A percentile compares a stretch with the other conserved stretches of the same genome.
phyloP scores from a whole-genome alignment of 2,888 invertebrate genomes.

The Conistra vaccinii region DNA sequence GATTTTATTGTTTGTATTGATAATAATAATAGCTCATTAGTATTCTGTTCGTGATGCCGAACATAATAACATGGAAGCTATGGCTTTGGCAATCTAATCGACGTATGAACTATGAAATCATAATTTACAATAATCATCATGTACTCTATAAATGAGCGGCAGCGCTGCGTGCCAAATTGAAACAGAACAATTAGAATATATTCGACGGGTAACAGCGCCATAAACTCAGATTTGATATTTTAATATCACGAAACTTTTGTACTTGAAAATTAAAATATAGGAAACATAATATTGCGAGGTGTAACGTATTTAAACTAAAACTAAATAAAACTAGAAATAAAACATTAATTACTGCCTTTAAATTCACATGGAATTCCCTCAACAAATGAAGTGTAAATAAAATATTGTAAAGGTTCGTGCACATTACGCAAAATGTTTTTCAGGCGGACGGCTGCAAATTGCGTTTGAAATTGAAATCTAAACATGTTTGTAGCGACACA shows the following conservation, averaged over 20 bases:
- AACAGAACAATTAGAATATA: slow-evolving; percentile 21
- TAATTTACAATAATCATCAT: slow-evolving; percentile 59
- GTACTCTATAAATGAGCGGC: slow-evolving; percentile 17
- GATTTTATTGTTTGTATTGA: slow-evolving; percentile 59
- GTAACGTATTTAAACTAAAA: neutral
- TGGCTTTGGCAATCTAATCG: slow-evolving; percentile 65
- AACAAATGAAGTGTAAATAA: slow-evolving; percentile 19
- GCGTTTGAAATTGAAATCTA: slow-evolving; percentile 51
- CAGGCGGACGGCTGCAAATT: slow-evolving; percentile 22
- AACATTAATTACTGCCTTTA: slow-evolving; percentile 1
- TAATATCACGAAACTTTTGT: slow-evolving; percentile 40
- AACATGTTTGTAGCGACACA: slow-evolving; percentile 36
- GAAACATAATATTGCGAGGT: slow-evolving; percentile 35
- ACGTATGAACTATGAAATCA: slow-evolving; percentile 61
- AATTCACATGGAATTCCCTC: slow-evolving; percentile 12
- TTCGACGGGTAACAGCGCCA: neutral
- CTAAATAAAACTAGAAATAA: slow-evolving; percentile 6
- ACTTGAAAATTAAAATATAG: slow-evolving; percentile 39
- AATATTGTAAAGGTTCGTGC: slow-evolving; percentile 29
- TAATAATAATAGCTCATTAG: slow-evolving; percentile 64
- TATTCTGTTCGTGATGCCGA: slow-evolving; percentile 67
- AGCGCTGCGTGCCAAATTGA: slow-evolving; percentile 43
- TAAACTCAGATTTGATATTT: slow-evolving; percentile 4
- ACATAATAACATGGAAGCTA: slow-evolving; percentile 69
- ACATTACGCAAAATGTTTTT: slow-evolving; percentile 15